Conservation (phyloP, 2,113 vertebrate species). For the Ibidorhyncha struthersii region DNA sequence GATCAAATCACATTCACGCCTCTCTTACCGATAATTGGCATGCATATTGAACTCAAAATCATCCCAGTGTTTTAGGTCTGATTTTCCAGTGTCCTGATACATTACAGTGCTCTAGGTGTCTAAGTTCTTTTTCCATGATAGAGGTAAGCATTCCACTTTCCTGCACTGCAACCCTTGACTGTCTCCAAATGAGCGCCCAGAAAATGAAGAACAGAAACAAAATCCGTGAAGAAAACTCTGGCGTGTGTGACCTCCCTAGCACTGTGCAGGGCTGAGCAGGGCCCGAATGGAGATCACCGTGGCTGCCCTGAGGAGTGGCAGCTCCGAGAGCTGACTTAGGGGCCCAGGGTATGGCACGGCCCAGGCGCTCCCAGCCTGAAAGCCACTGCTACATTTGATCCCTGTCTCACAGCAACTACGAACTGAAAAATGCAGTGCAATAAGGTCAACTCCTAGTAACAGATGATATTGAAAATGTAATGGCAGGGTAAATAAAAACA, state of each 20-base stretch:
- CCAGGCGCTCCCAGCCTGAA: not conserved
- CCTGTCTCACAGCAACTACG: not conserved
- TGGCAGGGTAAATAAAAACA: rapidly evolving
- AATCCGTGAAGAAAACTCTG: not conserved
- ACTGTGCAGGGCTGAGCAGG: rapidly evolving
- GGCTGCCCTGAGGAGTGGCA: rapidly evolving
- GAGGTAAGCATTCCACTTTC: not conserved
- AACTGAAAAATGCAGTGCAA: not conserved
- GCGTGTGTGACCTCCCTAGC: rapidly evolving
- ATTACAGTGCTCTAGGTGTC: not conserved
- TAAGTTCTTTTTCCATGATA: not conserved
- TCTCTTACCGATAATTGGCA: not conserved
- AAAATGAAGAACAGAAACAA: not conserved
- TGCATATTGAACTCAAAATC: not conserved
- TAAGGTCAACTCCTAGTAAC: not conserved
- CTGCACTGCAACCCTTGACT: not conserved
- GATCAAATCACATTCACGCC: not conserved
- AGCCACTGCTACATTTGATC: not conserved
- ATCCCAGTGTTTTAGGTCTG: not conserved
- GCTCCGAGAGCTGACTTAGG: not conserved
- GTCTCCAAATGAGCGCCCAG: not conserved
- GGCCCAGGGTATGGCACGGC: rapidly evolving
- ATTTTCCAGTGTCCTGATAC: not conserved
- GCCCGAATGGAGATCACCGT: rapidly evolving
- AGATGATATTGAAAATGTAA: not conserved